Evolutionary conservation across 2,113 vertebrate genomes (phyloP), one percentile per base, ranked within the genome.

Genomic region (Octodon degus): DNA sequence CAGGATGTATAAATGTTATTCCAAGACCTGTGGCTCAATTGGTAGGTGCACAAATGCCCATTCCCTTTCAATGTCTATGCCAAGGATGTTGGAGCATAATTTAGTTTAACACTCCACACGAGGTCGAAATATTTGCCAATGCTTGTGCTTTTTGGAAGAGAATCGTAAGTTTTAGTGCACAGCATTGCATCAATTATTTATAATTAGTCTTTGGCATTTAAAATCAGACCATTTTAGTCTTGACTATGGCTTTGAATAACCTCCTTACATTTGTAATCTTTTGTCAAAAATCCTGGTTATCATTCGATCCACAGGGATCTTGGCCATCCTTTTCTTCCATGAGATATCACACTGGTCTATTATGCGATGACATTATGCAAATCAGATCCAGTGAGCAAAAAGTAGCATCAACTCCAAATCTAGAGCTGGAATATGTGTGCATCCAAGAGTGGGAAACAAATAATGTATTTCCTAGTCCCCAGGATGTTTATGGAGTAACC

Each of bases 121-220:
- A 96, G 58, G 9, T 58, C 88, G 43, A n/a, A 93, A 6, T 82
- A 72, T 94, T 96, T 97, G 86, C 94, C 89, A 97, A 50, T 62
- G 43, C 16, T 89, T 97, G 37, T 97, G 82, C 86, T 94, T 95
- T 65, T 76, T 95, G 50, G 76, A 97, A 93, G 30, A 94, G 68
- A 96, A 88, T 37, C 88, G 9, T 83, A 96, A 91, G 32, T 86
- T 96, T 96, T 74, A 70, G 30, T 86, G 43, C 58, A 97, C 22
- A 96, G 22, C 22, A 77, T 77, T 53, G 16, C 2, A 89, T 82
- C 70, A 72, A 74, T 96, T 97, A 96, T 30, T 90, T 95, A 34
- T 74, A 97, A 96, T 98, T 91, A 96, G 37, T 91, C 77, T 87
- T 92, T 93, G 90, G 34, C 74, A 92, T 92, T 97, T 55, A 89